Evolutionary conservation across 2,888 invertebrate genomes (phyloP), one percentile per base, ranked within the genome.

Genomic region (Apamea monoglypha): DNA sequence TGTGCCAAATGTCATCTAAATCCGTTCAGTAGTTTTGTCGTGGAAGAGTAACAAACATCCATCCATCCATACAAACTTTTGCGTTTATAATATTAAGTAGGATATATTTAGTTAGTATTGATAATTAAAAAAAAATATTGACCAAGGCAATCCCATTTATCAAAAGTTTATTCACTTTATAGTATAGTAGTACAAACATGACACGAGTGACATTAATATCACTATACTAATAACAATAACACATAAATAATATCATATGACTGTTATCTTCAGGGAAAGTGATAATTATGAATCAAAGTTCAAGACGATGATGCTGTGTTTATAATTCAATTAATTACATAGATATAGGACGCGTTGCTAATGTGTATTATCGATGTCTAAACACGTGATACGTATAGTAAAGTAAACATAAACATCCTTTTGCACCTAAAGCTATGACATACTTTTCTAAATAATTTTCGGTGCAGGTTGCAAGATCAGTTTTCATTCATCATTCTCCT

Each of bases 261-360:
- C 75, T 74, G 2, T 76, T 89, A 89, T 88, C 89, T 76, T 61
- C 18, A 70, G 79, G 63, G 88, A 88, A 88, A 89, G 83, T 84
- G 69, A 76, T 82, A 76, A 77, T 68, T 66, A 81, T 29, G 53
- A 47, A 81, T 71, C 81, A 83, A 87, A 87, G 72, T 77, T 69
- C 85, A 73, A 84, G 72, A 67, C 36, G 21, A 47, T 71, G 21
- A 47, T 71, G 44, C 44, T 72, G 69, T 81, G 69, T 67, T 80
- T 75, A 53, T 84, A 64, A 61, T 44, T 64, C 21, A 40, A 78
- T 82, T 82, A 56, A 63, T 73, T 68, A 47, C 47, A 10, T 68
- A 47, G 47, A 18, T 14, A 12, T 8, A 16, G 14, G 25, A 21
- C 32, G 50, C 71, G 29, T 78, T 63, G 40, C 29, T 69, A 40